Percentiles rank a stretch among this genome's conserved stretches.
phyloP scores from a whole-genome alignment of 2,888 invertebrate species.

The Phyllotreta striolata region DNA sequence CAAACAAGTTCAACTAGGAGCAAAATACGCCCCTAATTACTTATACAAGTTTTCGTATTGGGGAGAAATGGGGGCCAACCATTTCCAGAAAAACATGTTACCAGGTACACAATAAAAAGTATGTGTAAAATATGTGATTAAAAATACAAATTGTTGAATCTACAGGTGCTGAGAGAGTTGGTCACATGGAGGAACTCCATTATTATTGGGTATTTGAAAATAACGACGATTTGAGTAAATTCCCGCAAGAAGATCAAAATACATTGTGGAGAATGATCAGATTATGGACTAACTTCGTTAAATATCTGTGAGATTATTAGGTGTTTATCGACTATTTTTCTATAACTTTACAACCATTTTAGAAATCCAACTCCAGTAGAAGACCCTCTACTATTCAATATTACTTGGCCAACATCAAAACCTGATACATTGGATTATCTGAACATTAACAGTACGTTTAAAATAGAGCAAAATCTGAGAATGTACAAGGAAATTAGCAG shows the following conservation, averaged over 20 bases:
- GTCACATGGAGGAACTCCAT: slow-evolving; percentile 27
- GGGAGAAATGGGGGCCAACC: slow-evolving; percentile 25
- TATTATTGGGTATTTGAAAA: slow-evolving; percentile 27
- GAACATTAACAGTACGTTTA: slow-evolving; percentile 27
- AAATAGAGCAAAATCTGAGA: slow-evolving; percentile 22
- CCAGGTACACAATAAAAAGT: slow-evolving; percentile 10
- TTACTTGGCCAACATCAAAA: slow-evolving; percentile 26
- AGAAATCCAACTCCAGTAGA: slow-evolving; percentile 32
- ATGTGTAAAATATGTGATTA: not conserved
- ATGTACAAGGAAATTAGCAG: slow-evolving; percentile 23
- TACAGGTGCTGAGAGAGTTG: slow-evolving; percentile 30
- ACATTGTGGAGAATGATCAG: slow-evolving; percentile 14
- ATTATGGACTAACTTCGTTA: slow-evolving; percentile 30
- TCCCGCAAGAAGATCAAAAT: slow-evolving; percentile 21
- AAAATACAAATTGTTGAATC: not conserved
- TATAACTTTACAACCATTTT: no score
- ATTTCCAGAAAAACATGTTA: slow-evolving; percentile 8
- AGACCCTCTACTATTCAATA: slow-evolving; percentile 19
- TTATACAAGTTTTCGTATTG: slow-evolving; percentile 30
- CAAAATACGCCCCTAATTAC: slow-evolving; percentile 18
- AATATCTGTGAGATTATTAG: slow-evolving; percentile 29
- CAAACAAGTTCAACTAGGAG: slow-evolving; percentile 25
- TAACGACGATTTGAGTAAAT: slow-evolving; percentile 20
- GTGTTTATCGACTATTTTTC: no score
- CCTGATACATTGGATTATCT: slow-evolving; percentile 20